phyloP scores from a whole-genome alignment of 2,888 invertebrate genomes.

The Hydriomena furcata region DNA sequence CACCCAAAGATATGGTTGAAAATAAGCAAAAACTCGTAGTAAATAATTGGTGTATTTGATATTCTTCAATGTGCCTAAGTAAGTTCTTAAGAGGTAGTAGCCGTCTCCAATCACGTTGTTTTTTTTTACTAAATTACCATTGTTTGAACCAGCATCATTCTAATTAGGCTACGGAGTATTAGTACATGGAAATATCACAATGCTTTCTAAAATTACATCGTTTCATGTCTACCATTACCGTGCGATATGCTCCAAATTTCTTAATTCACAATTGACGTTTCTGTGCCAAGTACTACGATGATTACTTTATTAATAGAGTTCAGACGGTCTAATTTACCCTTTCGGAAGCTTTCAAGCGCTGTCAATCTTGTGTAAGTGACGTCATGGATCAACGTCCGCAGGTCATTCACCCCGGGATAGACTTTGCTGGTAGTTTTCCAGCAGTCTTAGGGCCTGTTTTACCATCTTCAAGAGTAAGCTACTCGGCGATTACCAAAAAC shows the following conservation, averaged over 20 bases:
- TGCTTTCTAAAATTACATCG: constrained; percentile 2
- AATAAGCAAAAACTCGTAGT: too few relatives aligned
- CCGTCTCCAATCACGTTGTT: too few relatives aligned
- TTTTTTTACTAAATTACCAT: too few relatives aligned
- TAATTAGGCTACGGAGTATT: not conserved
- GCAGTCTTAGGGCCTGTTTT: too few relatives aligned
- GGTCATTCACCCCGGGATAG: constrained; percentile 40
- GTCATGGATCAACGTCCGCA: constrained; percentile 39
- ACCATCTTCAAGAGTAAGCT: too few relatives aligned
- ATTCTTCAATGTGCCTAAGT: too few relatives aligned
- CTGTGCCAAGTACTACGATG: constrained; percentile 25
- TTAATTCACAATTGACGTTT: constrained; percentile 26
- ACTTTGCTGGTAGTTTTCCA: too few relatives aligned
- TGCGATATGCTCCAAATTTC: constrained; percentile 20
- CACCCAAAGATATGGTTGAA: too few relatives aligned
- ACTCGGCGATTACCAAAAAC: too few relatives aligned
- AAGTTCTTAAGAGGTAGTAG: too few relatives aligned
- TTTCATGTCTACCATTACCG: constrained; percentile 17
- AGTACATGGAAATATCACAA: constrained; percentile 13
- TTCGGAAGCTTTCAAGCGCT: constrained; percentile 23
- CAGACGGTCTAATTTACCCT: constrained; percentile 18
- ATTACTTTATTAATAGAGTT: constrained; percentile 25
- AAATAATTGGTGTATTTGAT: too few relatives aligned
- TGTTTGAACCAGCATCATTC: too few relatives aligned
- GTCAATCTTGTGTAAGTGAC: constrained; percentile 36